phyloP scores from a whole-genome alignment of 2,113 vertebrate genomes.

The Mustelus asterias region DNA sequence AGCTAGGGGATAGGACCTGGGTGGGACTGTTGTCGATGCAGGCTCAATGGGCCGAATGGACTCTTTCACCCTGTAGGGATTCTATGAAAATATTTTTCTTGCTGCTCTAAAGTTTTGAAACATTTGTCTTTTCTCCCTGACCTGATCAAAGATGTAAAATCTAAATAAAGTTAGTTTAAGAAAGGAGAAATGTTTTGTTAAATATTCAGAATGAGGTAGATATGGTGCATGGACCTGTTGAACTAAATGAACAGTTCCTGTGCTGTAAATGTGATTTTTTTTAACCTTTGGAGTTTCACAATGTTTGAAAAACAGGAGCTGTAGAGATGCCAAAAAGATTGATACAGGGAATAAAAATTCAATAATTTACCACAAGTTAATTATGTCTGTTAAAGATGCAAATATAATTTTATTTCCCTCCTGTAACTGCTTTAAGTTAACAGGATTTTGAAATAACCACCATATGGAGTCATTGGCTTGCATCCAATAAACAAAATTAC shows the following conservation, averaged over 20 bases:
- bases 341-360: neutral
- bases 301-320: neutral
- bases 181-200: neutral
- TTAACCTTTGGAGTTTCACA: neutral
- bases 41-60: no score
- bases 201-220: neutral
- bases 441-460: neutral
- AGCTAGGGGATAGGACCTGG: no score
- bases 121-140: neutral
- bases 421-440: neutral
- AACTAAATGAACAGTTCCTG: neutral
- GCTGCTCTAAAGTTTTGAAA: neutral
- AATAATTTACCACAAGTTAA: neutral
- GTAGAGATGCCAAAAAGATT: neutral
- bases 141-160: neutral
- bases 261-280: neutral
- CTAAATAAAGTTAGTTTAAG: neutral
- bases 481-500: neutral
- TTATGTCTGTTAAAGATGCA: slow-evolving; percentile 10
- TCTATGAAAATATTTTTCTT: neutral
- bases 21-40: no score
- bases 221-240: neutral
- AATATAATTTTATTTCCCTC: neutral
- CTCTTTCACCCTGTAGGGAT: no score
- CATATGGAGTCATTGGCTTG: neutral